Evolutionary conservation across 1,140 invertebrate species (phyloP).

Genomic region (Penaeus vannamei): DNA sequence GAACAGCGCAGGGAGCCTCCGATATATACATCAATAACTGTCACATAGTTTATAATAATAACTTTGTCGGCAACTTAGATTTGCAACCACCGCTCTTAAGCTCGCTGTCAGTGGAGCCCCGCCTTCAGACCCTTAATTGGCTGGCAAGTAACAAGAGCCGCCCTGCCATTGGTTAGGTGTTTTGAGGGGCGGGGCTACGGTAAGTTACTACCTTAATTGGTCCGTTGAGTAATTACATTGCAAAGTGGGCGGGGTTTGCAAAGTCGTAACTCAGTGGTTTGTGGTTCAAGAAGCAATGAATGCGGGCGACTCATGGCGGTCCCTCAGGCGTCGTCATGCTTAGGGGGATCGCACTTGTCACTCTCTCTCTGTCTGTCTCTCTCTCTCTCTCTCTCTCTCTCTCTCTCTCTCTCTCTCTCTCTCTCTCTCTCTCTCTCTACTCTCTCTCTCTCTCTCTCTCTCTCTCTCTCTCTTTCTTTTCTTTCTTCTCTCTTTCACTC

Average conservation of each 20-base stretch:
- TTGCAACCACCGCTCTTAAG: slow-evolving; percentile 39
- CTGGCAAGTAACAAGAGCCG: slow-evolving; percentile 43
- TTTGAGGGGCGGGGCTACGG: slow-evolving; percentile 38
- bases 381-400: too few relatives aligned
- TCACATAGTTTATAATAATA: slow-evolving; percentile 14
- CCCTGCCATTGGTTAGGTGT: slow-evolving; percentile 44
- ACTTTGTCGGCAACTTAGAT: slow-evolving; percentile 43
- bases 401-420: too few relatives aligned
- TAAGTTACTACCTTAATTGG: slow-evolving; percentile 66
- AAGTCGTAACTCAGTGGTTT: slow-evolving; percentile 57
- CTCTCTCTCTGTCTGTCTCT: too few relatives aligned
- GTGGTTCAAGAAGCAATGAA: slow-evolving; percentile 54
- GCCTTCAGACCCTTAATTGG: slow-evolving; percentile 59
- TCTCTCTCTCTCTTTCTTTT: too few relatives aligned
- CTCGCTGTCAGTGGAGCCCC: slow-evolving; percentile 35
- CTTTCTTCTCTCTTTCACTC: too few relatives aligned
- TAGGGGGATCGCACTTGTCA: not conserved
- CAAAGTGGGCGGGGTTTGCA: slow-evolving; percentile 60
- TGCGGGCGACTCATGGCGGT: slow-evolving; percentile 1
- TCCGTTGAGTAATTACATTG: slow-evolving; percentile 62
- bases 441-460: too few relatives aligned
- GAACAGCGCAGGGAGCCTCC: too few relatives aligned
- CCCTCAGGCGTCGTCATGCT: not conserved
- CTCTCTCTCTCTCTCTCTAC: too few relatives aligned
- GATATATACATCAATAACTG: too few relatives aligned